Conservation (phyloP, 2,888 invertebrate species). For the Ophioninae sp. region DNA sequence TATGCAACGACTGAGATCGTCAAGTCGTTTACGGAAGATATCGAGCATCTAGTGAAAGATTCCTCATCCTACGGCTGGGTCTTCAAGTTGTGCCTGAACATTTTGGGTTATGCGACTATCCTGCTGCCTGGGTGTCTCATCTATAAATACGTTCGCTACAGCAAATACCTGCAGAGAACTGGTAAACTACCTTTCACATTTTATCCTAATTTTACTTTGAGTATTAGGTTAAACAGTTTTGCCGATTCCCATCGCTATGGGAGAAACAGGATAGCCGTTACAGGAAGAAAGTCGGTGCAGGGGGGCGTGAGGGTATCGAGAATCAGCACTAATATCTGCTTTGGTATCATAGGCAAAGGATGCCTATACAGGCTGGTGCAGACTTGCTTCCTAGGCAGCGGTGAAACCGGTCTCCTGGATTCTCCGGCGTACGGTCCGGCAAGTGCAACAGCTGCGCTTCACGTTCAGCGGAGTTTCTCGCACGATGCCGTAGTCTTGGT, state of each 20-base stretch:
- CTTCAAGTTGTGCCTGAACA: constrained; percentile 89
- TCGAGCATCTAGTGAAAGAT: constrained; percentile 71
- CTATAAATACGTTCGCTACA: constrained; percentile 90
- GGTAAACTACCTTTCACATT: constrained; percentile 82
- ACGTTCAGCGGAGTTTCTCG: constrained; percentile 81
- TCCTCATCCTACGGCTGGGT: constrained; percentile 86
- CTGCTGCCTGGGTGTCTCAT: constrained; percentile 92
- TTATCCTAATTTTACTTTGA: too few species aligned
- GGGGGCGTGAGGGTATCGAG: not conserved
- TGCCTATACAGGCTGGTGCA: constrained; percentile 81
- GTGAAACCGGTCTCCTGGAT: constrained; percentile 79
- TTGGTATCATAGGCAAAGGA: constrained; percentile 78
- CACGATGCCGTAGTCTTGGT: constrained; percentile 85
- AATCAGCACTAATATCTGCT: not conserved
- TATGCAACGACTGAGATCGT: constrained; percentile 81
- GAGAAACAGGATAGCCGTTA: too few species aligned
- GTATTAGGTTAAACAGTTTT: too few species aligned
- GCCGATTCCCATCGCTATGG: too few species aligned
- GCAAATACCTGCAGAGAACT: constrained; percentile 90
- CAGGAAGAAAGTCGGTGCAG: too few species aligned
- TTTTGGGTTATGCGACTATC: constrained; percentile 94
- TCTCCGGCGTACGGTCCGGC: constrained; percentile 75
- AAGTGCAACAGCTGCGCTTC: constrained; percentile 64
- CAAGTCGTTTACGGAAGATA: constrained; percentile 73
- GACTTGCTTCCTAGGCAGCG: constrained; percentile 83